phyloP scores from a whole-genome alignment of 2,888 invertebrate genomes.

The Pimpla rufipes region DNA sequence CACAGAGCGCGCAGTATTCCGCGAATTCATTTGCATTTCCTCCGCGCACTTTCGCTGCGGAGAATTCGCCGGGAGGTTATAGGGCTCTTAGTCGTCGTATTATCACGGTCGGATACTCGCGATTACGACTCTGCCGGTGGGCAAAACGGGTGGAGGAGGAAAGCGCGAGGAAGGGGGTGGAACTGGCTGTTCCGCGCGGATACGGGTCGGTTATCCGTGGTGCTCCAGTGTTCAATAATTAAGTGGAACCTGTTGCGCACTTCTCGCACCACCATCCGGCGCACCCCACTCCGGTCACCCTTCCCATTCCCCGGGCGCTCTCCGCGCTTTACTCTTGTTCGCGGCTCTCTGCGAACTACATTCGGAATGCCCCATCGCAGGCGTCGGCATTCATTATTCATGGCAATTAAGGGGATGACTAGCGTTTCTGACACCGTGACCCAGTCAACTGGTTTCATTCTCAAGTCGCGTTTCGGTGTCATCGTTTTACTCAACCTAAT shows the following conservation, averaged over 20 bases:
- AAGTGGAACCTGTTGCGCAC: constrained; percentile 84
- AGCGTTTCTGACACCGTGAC: constrained; percentile 33
- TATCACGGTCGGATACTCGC: constrained; percentile 77
- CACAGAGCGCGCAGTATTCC: neutral
- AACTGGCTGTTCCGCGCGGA: constrained; percentile 52
- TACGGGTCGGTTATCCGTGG: constrained; percentile 64
- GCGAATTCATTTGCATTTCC: neutral
- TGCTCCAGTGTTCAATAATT: constrained; percentile 84
- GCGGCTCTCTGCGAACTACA: constrained; percentile 21
- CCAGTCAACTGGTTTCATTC: constrained; percentile 20
- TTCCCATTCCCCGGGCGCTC: constrained; percentile 70
- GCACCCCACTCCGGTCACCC: constrained; percentile 74
- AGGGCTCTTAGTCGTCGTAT: constrained; percentile 69
- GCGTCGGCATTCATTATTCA: constrained; percentile 79
- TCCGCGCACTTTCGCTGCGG: constrained; percentile 1
- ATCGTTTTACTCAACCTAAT: neutral
- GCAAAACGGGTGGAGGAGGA: constrained; percentile 45
- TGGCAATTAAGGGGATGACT: constrained; percentile 78
- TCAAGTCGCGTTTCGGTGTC: constrained; percentile 6
- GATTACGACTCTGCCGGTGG: constrained; percentile 71
- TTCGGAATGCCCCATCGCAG: constrained; percentile 44
- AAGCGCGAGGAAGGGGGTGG: constrained; percentile 7
- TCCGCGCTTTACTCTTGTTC: constrained; percentile 50
- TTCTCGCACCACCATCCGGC: constrained; percentile 74
- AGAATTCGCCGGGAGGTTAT: constrained; percentile 37